Evolutionary conservation across 1,140 invertebrate species (phyloP).

Genomic region (Diorhabda carinulata): DNA sequence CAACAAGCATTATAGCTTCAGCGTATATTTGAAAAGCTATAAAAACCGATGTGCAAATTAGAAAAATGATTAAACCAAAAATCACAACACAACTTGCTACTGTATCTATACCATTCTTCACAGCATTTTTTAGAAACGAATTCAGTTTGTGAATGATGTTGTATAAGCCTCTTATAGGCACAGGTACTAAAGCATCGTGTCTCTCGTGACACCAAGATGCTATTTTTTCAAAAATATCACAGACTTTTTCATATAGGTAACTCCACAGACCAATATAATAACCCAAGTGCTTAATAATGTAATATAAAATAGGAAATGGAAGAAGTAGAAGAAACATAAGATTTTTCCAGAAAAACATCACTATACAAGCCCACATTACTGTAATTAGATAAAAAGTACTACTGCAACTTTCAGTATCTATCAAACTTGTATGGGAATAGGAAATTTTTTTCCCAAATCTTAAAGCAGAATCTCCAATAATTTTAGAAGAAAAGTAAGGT

Average conservation of each 20-base stretch:
- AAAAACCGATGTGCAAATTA: slow-evolving; percentile 54
- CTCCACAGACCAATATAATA: slow-evolving; percentile 52
- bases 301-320: slow-evolving; percentile 62
- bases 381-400: slow-evolving; percentile 59
- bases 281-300: slow-evolving; percentile 58
- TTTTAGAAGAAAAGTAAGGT: slow-evolving; percentile 33
- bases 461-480: slow-evolving; percentile 24
- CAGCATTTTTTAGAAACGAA: slow-evolving; percentile 47
- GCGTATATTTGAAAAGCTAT: slow-evolving; percentile 76
- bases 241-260: slow-evolving; percentile 41
- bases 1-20: slow-evolving; percentile 89
- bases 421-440: slow-evolving; percentile 25
- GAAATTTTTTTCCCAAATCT: slow-evolving; percentile 24
- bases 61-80: slow-evolving; percentile 54
- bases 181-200: slow-evolving; percentile 53
- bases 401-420: slow-evolving; percentile 31
- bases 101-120: slow-evolving; percentile 56
- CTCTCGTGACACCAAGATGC: slow-evolving; percentile 44
- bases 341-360: slow-evolving; percentile 69
- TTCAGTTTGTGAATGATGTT: slow-evolving; percentile 53
- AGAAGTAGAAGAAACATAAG: slow-evolving; percentile 66
- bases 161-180: slow-evolving; percentile 53
- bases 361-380: slow-evolving; percentile 63
- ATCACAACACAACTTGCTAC: slow-evolving; percentile 58
- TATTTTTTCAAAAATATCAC: slow-evolving; percentile 32